phyloP scores from a whole-genome alignment of 2,888 invertebrate genomes.

The Clusia tigrina region DNA sequence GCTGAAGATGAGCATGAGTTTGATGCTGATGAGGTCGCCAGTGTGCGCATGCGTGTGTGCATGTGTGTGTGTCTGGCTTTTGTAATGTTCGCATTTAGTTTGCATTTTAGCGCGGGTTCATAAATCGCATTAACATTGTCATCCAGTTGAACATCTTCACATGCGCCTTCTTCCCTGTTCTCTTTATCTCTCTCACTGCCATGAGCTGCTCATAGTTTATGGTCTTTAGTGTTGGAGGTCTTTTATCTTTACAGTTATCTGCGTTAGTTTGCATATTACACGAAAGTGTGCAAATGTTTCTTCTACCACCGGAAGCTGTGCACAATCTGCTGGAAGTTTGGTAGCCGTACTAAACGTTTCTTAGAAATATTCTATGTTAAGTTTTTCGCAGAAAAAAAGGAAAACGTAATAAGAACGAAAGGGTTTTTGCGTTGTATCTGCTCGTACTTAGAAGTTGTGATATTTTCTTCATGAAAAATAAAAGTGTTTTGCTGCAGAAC shows the following conservation, averaged over 20 bases:
- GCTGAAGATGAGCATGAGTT: background rate
- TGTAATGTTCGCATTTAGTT: constrained; percentile 5
- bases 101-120: constrained; percentile 25
- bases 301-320: constrained; percentile 18
- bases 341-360: too few species aligned
- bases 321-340: too few species aligned
- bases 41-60: background rate
- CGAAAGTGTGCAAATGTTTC: constrained; percentile 48
- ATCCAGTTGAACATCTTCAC: constrained; percentile 23
- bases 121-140: constrained; percentile 32
- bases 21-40: constrained; percentile 10
- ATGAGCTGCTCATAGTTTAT: background rate
- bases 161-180: background rate
- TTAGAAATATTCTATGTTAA: too few species aligned
- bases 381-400: too few species aligned
- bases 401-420: too few species aligned
- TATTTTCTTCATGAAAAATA: too few species aligned
- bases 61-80: background rate
- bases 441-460: too few species aligned
- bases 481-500: too few species aligned
- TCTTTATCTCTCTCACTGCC: background rate
- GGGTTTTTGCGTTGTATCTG: too few species aligned
- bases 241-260: constrained; percentile 56
- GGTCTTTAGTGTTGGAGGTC: background rate
- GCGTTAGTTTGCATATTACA: constrained; percentile 55